Evolutionary conservation across 2,888 invertebrate genomes (phyloP), one percentile per base, ranked within the genome.

Genomic region (Pilophorus perplexus): DNA sequence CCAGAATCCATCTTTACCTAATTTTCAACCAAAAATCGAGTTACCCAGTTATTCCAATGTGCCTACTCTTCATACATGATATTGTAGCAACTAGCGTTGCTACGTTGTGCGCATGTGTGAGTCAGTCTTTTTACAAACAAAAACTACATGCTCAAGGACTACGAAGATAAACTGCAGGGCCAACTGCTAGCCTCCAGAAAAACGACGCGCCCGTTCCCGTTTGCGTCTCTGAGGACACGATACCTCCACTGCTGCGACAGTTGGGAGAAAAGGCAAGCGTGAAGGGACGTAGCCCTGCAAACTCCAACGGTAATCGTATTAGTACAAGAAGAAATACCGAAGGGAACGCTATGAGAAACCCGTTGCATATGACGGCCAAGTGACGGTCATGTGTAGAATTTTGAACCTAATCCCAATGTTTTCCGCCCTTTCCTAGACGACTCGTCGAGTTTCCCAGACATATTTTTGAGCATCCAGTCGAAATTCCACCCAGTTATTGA

Each of bases 401-500:
- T 77, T 76, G 73, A 81, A 81, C 83, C 83, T 83, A 69, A 82
- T 80, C 12, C 82, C 82, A 65, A 82, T 83, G 72, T 81, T 79
- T 73, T 81, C 80, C 1, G 81, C 80, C 25, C 82, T 71, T 69
- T 82, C 80, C 1, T 81, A 80, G 2, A 83, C 80, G 2, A 80
- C 74, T 40, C 79, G 76, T 23, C 82, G 73, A 5, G 77, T 79
- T 68, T 78, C 76, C 66, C 78, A 77, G 5, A 79, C 77, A 69
- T 78, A 77, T 69, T 78, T 78, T 73, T 81, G 80, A 2, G 82
- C 82, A 72, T 82, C 82, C 62, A 82, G 75, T 25, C 79, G 73
- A 22, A 82, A 80, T 72, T 82, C 82, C n/a, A 82, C 78, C 80
- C 81, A 81, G 74, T 82, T 82, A 75, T 82, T 82, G 54, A 82